Conservation (phyloP, 1,140 invertebrate species). For the Pseudomyrmex concolor region DNA sequence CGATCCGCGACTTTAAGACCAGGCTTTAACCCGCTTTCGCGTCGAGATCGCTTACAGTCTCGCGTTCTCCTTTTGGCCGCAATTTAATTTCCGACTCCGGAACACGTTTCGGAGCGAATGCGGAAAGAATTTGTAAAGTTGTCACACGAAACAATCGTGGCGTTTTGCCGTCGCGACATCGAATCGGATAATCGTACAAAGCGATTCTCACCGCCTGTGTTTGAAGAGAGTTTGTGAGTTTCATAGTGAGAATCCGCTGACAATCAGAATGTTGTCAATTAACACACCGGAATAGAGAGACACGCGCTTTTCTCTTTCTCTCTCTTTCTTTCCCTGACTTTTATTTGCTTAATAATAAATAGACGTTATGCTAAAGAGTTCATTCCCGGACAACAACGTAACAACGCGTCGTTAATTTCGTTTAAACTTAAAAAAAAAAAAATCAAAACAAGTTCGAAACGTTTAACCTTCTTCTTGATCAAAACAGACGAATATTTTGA, state of each 20-base stretch:
- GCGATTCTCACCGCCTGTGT: background rate
- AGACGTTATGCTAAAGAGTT: constrained; percentile 1
- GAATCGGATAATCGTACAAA: background rate
- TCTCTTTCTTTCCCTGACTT: constrained; percentile 7
- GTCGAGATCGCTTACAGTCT: background rate
- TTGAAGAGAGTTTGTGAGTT: background rate
- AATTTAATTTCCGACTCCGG: background rate
- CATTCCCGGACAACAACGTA: background rate
- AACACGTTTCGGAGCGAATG: background rate
- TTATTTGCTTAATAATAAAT: background rate
- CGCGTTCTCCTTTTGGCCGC: background rate
- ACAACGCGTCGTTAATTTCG: constrained; percentile 23
- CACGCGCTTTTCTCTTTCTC: background rate
- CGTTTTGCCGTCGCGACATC: background rate
- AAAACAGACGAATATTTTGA: constrained; percentile 5
- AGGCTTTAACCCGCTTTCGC: background rate
- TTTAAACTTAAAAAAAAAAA: constrained; percentile 51
- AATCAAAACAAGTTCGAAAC: constrained; percentile 36
- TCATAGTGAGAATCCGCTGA: background rate
- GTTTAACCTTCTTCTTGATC: constrained; percentile 14
- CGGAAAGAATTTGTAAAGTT: background rate
- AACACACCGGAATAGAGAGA: background rate
- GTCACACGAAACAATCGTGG: background rate
- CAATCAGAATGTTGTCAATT: constrained; percentile 11
- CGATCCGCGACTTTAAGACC: too few relatives aligned